phyloP scores from a whole-genome alignment of 2,797 vertebrate genomes.

The Lithobates sylvaticus region DNA sequence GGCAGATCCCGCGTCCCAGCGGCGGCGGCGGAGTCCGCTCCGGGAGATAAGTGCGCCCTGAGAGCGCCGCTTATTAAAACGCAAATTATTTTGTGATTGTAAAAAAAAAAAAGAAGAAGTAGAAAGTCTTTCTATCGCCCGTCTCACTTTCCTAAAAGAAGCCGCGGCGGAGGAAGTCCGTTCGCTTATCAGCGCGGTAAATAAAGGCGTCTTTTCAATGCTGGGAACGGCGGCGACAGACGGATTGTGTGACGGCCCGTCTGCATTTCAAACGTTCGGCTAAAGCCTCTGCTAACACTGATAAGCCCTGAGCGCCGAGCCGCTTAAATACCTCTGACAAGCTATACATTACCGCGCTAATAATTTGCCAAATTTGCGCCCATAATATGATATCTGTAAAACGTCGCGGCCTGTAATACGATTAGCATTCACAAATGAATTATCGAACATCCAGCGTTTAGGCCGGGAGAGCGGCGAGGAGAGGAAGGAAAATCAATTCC shows the following conservation, averaged over 20 bases:
- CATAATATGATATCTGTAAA: conserved; percentile 92
- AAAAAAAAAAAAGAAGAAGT: not conserved
- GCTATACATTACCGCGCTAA: conserved; percentile 88
- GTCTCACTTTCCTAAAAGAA: conserved; percentile 80
- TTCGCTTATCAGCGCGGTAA: conserved; percentile 81
- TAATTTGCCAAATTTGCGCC: conserved; percentile 90
- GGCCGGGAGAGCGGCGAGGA: conserved; percentile 82
- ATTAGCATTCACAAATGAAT: conserved; percentile 96
- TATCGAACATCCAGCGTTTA: conserved; percentile 93
- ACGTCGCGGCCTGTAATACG: conserved; percentile 91
- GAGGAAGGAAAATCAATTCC: conserved; percentile 86
- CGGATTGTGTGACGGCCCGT: conserved; percentile 81
- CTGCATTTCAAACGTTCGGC: conserved; percentile 84
- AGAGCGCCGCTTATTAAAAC: not conserved
- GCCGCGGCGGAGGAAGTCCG: conserved; percentile 79
- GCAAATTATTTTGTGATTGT: not conserved
- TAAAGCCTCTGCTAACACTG: conserved; percentile 83
- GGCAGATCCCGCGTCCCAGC: conserved; percentile 63
- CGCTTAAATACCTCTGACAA: conserved; percentile 87
- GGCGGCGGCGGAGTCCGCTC: conserved; percentile 51
- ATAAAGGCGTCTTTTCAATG: conserved; percentile 76
- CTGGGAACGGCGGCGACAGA: conserved; percentile 73
- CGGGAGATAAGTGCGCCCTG: conserved; percentile 1
- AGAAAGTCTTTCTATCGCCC: conserved; percentile 72
- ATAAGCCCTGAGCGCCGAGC: conserved; percentile 85